phyloP scores from a whole-genome alignment of 2,888 invertebrate genomes.

The Drosophila helvetica region DNA sequence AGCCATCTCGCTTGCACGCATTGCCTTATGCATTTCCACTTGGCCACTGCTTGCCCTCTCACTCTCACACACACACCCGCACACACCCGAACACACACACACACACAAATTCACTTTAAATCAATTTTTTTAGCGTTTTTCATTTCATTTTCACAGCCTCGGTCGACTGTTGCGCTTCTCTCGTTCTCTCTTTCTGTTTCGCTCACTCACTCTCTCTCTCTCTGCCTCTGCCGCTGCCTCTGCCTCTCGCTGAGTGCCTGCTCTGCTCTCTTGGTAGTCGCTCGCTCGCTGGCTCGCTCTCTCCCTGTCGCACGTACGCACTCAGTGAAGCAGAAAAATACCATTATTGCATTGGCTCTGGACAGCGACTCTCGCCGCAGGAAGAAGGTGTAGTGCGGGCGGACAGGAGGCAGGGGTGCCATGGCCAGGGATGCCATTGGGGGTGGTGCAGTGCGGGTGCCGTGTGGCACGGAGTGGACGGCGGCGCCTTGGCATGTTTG shows the following conservation, averaged over 20 bases:
- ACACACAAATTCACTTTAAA: slow-evolving; percentile 74
- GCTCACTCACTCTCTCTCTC: slow-evolving; percentile 3
- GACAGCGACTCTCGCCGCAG: not conserved
- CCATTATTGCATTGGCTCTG: slow-evolving; percentile 61
- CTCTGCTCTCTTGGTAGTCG: not conserved
- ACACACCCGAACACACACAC: slow-evolving; percentile 21
- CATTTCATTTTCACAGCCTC: slow-evolving; percentile 73
- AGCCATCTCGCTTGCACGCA: slow-evolving; percentile 42
- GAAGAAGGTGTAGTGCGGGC: slow-evolving; percentile 4
- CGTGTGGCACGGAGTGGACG: not conserved
- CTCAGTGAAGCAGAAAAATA: slow-evolving; percentile 72
- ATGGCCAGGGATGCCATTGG: slow-evolving; percentile 11
- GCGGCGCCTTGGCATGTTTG: slow-evolving; percentile 73
- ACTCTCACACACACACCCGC: slow-evolving; percentile 1
- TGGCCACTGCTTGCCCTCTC: slow-evolving; percentile 7
- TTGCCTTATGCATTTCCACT: not conserved
- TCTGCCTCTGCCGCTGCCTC: slow-evolving; percentile 2
- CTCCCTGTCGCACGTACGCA: slow-evolving; percentile 39
- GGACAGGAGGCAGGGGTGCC: slow-evolving; percentile 11
- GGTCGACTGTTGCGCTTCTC: slow-evolving; percentile 68
- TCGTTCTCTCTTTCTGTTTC: slow-evolving; percentile 27
- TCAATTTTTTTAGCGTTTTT: slow-evolving; percentile 78
- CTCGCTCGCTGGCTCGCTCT: slow-evolving; percentile 18
- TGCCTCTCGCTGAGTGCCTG: slow-evolving; percentile 17
- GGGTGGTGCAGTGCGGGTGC: slow-evolving; percentile 12